phyloP scores from a whole-genome alignment of 2,797 vertebrate genomes.

The Percopsis omiscomaycus region DNA sequence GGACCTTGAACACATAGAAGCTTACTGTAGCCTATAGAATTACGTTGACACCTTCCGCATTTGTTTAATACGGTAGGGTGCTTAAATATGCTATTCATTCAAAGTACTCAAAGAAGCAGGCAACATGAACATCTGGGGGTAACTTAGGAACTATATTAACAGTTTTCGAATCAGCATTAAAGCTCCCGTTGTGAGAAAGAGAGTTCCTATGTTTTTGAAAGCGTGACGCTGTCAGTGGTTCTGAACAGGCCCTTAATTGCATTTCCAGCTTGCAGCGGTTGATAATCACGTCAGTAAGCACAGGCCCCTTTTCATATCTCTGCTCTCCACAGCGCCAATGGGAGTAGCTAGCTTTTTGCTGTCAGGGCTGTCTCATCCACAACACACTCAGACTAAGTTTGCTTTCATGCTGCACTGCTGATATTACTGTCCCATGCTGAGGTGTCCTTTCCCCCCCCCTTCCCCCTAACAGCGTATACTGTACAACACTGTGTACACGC shows the following conservation, averaged over 20 bases:
- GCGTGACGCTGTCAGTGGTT: constrained; percentile 41
- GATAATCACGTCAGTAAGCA: neutral
- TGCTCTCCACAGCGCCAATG: constrained; percentile 23
- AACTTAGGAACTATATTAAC: too few relatives aligned
- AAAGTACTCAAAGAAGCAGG: constrained; percentile 13
- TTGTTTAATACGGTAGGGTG: neutral
- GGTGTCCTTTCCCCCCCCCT: constrained; percentile 20
- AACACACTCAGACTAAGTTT: constrained; percentile 33
- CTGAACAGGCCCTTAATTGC: constrained; percentile 44
- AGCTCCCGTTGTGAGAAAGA: too few relatives aligned
- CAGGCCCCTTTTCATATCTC: neutral
- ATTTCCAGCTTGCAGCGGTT: constrained; percentile 46
- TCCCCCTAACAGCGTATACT: neutral
- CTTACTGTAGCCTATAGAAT: neutral
- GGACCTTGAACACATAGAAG: neutral
- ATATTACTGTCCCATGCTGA: constrained; percentile 60
- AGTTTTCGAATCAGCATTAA: too few relatives aligned
- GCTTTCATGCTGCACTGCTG: constrained; percentile 54
- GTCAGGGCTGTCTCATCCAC: constrained; percentile 19
- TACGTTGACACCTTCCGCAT: neutral
- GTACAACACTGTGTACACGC: constrained; percentile 11
- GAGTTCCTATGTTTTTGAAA: neutral
- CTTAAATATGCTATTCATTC: neutral
- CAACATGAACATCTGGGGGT: neutral
- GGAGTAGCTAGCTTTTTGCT: constrained; percentile 23